Conservation (phyloP, 1,140 invertebrate genomes). For the Heterodera schachtii region DNA sequence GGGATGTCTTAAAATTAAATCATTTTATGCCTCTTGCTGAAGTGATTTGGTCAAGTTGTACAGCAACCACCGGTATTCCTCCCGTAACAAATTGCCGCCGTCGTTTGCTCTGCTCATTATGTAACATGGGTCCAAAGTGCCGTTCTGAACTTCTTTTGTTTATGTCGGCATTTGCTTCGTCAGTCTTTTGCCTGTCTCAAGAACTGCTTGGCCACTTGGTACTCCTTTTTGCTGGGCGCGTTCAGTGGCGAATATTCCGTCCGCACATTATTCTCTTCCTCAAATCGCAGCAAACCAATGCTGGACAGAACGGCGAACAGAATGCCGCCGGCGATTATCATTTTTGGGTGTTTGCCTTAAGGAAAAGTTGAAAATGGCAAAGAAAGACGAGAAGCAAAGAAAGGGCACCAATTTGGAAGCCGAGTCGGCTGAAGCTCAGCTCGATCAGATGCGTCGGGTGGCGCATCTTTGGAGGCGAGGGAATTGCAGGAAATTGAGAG, state of each 20-base stretch:
- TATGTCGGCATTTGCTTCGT: constrained; percentile 1
- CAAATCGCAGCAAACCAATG: constrained; percentile 52
- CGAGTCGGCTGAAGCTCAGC: constrained; percentile 40
- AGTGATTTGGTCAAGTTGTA: constrained; percentile 59
- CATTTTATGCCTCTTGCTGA: constrained; percentile 53
- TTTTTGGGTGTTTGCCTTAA: constrained; percentile 40
- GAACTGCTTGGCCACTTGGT: constrained; percentile 59
- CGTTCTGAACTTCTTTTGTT: constrained; percentile 38
- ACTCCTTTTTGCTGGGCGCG: constrained; percentile 59
- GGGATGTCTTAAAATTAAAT: no score
- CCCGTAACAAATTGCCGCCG: constrained; percentile 53
- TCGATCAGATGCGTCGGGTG: constrained; percentile 55
- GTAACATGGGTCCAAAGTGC: constrained; percentile 61
- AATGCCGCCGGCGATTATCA: constrained; percentile 43
- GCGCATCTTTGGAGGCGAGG: constrained; percentile 31
- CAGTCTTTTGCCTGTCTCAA: constrained; percentile 52
- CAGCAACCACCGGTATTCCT: constrained; percentile 51
- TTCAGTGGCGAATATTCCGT: constrained; percentile 61
- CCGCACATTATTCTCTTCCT: constrained; percentile 60
- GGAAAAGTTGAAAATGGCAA: background rate
- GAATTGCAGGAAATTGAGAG: background rate
- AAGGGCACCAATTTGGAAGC: constrained; percentile 36
- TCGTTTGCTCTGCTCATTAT: constrained; percentile 59
- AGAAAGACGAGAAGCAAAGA: background rate
- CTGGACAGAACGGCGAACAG: constrained; percentile 45